These are phyloP conservation scores for Parauchenoglanis ngamensis DNA, from an alignment of 2,797 vertebrate species.

Conservation along the genomic window DNA sequence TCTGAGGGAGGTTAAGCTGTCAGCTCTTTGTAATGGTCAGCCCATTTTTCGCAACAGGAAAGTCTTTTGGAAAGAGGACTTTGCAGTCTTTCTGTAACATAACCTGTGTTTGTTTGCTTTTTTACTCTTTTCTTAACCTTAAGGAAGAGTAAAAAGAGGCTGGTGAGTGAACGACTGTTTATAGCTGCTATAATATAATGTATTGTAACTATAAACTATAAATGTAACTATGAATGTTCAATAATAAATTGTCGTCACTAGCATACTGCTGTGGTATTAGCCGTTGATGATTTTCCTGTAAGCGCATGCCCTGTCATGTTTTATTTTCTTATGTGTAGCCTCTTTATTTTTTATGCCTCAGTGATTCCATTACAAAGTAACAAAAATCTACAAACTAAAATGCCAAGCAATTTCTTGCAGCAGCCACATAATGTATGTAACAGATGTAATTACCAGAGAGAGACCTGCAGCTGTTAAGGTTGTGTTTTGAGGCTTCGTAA, in stretches of 20 bases:
- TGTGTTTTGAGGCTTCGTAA: conserved; percentile 86
- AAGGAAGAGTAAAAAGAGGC: background rate
- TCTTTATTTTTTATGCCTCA: background rate
- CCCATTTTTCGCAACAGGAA: background rate
- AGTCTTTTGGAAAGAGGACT: background rate
- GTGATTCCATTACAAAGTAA: conserved; percentile 5
- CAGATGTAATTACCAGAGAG: conserved; percentile 81
- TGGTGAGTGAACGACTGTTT: background rate
- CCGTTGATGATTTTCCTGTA: background rate
- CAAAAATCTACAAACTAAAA: background rate
- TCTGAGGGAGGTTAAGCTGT: background rate
- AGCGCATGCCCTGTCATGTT: background rate
- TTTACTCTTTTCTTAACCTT: background rate
- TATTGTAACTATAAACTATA: background rate
- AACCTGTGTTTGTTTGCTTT: background rate
- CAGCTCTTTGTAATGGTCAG: background rate
- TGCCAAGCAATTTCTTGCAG: background rate
- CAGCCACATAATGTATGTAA: background rate
- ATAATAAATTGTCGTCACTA: background rate
- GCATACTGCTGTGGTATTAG: background rate
- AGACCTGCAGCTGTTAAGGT: conserved; percentile 89
- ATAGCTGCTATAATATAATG: background rate
- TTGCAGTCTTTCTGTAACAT: background rate
- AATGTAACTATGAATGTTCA: background rate
- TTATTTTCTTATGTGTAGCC: background rate